phyloP scores from a whole-genome alignment of 2,888 invertebrate genomes.

The Physocephala rufipes region DNA sequence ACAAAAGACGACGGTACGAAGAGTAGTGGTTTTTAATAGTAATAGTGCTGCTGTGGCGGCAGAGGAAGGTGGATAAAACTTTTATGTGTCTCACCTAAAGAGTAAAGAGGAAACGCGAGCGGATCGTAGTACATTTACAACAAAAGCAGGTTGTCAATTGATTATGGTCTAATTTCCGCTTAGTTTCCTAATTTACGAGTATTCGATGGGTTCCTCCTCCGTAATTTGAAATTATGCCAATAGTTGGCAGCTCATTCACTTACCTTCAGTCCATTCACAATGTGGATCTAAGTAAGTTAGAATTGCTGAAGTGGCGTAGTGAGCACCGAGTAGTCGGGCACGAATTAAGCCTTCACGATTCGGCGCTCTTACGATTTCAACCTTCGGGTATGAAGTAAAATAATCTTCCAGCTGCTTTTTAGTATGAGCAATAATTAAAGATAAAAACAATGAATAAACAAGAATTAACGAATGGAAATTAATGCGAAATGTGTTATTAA shows the following conservation, averaged over 20 bases:
- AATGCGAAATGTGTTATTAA: conserved; percentile 32
- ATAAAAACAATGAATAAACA: conserved; percentile 32
- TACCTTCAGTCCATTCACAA: conserved; percentile 95
- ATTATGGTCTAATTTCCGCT: too few relatives aligned
- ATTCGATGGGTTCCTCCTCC: too few relatives aligned
- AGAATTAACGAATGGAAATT: conserved; percentile 27
- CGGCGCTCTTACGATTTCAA: conserved; percentile 88
- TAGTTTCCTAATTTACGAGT: too few relatives aligned
- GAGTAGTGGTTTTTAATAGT: too few relatives aligned
- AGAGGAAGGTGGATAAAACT: too few relatives aligned
- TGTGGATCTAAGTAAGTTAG: conserved; percentile 98
- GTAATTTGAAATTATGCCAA: too few relatives aligned
- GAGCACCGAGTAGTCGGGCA: conserved; percentile 89
- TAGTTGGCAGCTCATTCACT: conserved; percentile 67
- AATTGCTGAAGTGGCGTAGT: conserved; percentile 85
- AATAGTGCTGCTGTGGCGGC: too few relatives aligned
- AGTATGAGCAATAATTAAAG: conserved; percentile 78
- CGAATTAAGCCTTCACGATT: conserved; percentile 96
- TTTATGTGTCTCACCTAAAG: too few relatives aligned
- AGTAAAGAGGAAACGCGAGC: too few relatives aligned
- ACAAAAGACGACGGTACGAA: too few relatives aligned
- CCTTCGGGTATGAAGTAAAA: conserved; percentile 88
- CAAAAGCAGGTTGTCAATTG: too few relatives aligned
- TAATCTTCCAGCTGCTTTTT: conserved; percentile 95
- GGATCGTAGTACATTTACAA: too few relatives aligned